Percentiles rank a stretch among this genome's conserved stretches.
These are phyloP conservation scores for Hiodon alosoides DNA, from an alignment of 2,113 vertebrate species.

Conservation along the genomic window DNA sequence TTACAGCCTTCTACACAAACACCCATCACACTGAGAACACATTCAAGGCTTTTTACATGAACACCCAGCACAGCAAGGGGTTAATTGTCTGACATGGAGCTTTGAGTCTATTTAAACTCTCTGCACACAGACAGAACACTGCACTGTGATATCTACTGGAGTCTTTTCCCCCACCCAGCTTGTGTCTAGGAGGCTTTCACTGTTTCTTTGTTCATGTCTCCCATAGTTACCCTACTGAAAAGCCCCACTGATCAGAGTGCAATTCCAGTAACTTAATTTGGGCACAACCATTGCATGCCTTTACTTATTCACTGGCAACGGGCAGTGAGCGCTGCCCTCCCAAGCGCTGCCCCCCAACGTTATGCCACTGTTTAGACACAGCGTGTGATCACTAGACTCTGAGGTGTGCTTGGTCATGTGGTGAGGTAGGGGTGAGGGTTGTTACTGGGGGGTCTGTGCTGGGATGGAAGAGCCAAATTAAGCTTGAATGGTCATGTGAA, in stretches of 20 bases:
- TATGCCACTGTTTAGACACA: not conserved
- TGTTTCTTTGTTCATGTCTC: not conserved
- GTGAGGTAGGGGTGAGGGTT: slow-evolving; percentile 41
- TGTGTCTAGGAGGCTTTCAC: slow-evolving; percentile 3
- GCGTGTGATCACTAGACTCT: not conserved
- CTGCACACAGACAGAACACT: slow-evolving; percentile 38
- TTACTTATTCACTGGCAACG: slow-evolving; percentile 16
- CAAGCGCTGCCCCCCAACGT: not conserved
- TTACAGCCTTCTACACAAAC: too few relatives aligned
- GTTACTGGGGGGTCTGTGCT: not conserved
- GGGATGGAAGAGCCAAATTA: slow-evolving; percentile 14
- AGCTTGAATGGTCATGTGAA: slow-evolving; percentile 29
- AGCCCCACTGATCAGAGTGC: not conserved
- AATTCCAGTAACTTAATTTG: not conserved
- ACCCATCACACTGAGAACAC: too few relatives aligned
- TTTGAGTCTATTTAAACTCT: slow-evolving; percentile 64
- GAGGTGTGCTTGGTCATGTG: slow-evolving; percentile 30
- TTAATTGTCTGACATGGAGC: slow-evolving; percentile 55
- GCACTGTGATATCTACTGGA: not conserved
- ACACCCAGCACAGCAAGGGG: slow-evolving; percentile 42
- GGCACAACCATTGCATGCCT: not conserved
- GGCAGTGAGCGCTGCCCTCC: not conserved
- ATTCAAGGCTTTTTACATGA: too few relatives aligned
- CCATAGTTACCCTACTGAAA: not conserved
- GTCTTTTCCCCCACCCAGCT: not conserved